Evolutionary conservation across 53 echinoderm and acorn worm genomes (phyloP).

Genomic region (Luidia sarsii): DNA sequence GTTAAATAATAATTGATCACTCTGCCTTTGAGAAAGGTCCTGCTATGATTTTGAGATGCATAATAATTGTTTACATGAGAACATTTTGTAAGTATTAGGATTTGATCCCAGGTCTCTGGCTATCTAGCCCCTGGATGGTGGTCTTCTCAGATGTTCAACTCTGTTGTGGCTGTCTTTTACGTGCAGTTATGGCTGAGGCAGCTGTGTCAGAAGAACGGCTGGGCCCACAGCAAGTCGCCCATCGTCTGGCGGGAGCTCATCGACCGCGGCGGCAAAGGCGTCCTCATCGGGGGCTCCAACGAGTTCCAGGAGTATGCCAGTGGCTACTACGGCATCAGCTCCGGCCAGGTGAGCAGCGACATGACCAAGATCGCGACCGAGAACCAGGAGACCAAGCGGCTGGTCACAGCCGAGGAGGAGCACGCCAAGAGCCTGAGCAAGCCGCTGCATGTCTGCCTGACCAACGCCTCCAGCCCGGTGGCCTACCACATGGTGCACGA

Average conservation of each 20-base stretch:
- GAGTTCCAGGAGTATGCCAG: constrained; percentile 97
- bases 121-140: too few species aligned
- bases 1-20: too few species aligned
- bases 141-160: too few species aligned
- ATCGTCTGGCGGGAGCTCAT: constrained; percentile 96
- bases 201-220: constrained; percentile 75
- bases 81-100: too few species aligned
- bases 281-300: constrained; percentile 96
- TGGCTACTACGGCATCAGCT: constrained; percentile 91
- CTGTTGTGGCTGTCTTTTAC: too few species aligned
- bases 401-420: constrained; percentile 74
- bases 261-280: constrained; percentile 85
- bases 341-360: constrained; percentile 80
- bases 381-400: constrained; percentile 81
- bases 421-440: constrained; percentile 79
- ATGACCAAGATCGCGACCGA: constrained; percentile 85
- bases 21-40: too few species aligned
- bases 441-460: constrained; percentile 89
- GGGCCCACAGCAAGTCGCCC: constrained; percentile 88
- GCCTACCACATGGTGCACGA: constrained; percentile 90
- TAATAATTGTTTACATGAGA: too few species aligned
- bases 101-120: too few species aligned
- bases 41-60: too few species aligned
- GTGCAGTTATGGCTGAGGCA: constrained; percentile 82
- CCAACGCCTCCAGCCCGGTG: constrained; percentile 78